Evolutionary conservation across 2,888 invertebrate species (phyloP).

Genomic region (Eudemis profundana): DNA sequence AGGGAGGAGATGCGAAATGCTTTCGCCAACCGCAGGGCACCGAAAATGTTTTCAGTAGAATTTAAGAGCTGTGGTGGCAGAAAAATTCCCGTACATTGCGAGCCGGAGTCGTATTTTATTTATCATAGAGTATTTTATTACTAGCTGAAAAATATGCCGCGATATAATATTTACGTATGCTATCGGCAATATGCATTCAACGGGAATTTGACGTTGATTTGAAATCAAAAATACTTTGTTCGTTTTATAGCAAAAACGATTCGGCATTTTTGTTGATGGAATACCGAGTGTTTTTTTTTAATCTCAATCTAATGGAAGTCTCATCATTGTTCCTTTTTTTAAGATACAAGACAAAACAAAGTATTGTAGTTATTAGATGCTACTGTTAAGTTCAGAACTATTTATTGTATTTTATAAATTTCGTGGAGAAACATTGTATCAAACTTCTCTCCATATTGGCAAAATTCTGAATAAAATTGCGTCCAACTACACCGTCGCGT

Average conservation of each 20-base stretch:
- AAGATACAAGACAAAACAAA: no score
- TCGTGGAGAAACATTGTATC: no score
- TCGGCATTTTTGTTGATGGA: neutral
- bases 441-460: no score
- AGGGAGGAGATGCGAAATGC: conserved; percentile 65
- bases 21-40: conserved; percentile 66
- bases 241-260: neutral
- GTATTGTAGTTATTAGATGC: no score
- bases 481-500: no score
- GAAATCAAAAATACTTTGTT: conserved; percentile 1
- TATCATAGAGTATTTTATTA: conserved; percentile 62
- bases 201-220: conserved; percentile 7
- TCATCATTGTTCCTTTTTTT: no score
- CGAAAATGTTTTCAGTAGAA: conserved; percentile 72
- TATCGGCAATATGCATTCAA: conserved; percentile 7
- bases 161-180: conserved; percentile 16
- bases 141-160: conserved; percentile 45
- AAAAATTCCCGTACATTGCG: conserved; percentile 68
- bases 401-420: no score
- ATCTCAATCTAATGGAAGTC: no score
- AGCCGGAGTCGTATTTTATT: conserved; percentile 54
- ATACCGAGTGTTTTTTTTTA: no score
- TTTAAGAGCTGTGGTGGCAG: conserved; percentile 61
- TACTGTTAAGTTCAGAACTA: no score
- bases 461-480: no score